Conservation (phyloP, 2,113 vertebrate species). For the Solea solea region DNA sequence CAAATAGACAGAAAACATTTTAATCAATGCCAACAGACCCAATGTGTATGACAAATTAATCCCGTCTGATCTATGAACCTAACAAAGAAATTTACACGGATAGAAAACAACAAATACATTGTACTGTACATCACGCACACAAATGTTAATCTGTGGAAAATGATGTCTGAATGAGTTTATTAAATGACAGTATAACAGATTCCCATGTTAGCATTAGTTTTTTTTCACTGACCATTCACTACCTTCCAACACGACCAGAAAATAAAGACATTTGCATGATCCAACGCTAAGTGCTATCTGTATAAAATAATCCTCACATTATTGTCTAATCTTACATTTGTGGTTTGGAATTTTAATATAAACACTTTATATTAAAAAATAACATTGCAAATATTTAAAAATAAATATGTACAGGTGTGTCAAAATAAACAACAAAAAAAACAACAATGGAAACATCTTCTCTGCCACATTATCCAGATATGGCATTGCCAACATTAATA, state of each 20-base stretch:
- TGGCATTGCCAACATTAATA: constrained; percentile 7
- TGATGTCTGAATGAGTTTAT: constrained; percentile 45
- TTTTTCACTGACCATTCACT: constrained; percentile 47
- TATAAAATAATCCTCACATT: constrained; percentile 21
- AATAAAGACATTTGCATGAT: constrained; percentile 30
- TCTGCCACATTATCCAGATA: constrained; percentile 29
- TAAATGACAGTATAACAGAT: constrained; percentile 45
- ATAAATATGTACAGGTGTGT: constrained; percentile 41
- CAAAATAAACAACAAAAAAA: constrained; percentile 15
- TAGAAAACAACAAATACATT: constrained; percentile 36
- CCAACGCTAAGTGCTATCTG: constrained; percentile 52
- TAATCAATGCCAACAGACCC: constrained; percentile 16
- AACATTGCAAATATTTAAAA: constrained; percentile 38
- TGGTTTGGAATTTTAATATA: constrained; percentile 30
- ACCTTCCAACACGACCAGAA: constrained; percentile 55
- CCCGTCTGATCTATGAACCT: constrained; percentile 11
- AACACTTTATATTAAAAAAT: background rate
- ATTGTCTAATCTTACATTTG: constrained; percentile 22
- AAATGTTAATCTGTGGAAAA: constrained; percentile 61
- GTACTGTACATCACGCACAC: constrained; percentile 52
- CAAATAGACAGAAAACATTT: constrained; percentile 19
- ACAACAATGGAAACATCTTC: constrained; percentile 31
- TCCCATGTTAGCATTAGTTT: constrained; percentile 55
- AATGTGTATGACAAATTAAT: constrained; percentile 18
- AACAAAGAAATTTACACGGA: constrained; percentile 23